These are phyloP conservation scores for Nyctalus aviator DNA, from an alignment of 2,797 vertebrate species.

Conservation along the genomic window DNA sequence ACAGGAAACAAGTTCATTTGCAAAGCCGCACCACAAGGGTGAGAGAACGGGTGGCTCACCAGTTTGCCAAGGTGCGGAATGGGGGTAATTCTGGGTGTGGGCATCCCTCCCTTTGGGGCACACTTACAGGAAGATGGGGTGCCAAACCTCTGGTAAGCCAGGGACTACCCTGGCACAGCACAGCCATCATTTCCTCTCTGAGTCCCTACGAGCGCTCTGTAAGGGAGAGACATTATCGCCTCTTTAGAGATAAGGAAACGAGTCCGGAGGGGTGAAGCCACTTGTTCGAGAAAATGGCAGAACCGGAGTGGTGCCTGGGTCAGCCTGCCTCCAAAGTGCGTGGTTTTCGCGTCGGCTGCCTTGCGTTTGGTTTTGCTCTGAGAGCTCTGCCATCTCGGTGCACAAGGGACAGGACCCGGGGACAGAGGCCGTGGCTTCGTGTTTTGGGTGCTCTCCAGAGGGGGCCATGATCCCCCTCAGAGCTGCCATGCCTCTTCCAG, in stretches of 20 bases:
- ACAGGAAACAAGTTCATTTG: slow-evolving; percentile 72
- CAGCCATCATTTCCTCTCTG: not conserved
- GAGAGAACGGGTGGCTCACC: not conserved
- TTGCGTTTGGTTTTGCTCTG: not conserved
- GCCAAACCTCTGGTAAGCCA: not conserved
- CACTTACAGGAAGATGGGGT: not conserved
- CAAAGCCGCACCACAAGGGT: slow-evolving; percentile 61
- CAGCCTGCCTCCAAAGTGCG: not conserved
- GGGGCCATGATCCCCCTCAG: not conserved
- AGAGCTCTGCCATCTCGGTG: not conserved
- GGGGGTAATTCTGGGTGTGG: slow-evolving; percentile 31
- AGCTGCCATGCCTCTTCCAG: not conserved
- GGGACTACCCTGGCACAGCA: not conserved
- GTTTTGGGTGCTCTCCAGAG: not conserved
- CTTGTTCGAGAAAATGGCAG: slow-evolving; percentile 14
- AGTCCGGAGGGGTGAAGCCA: not conserved
- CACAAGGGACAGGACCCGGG: not conserved
- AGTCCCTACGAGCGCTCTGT: not conserved
- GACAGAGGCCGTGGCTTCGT: not conserved
- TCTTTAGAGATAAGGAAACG: slow-evolving; percentile 26
- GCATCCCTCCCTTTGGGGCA: not conserved
- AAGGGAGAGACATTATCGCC: not conserved
- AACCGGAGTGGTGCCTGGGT: not conserved
- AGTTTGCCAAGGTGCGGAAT: not conserved
- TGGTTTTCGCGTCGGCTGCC: not conserved